phyloP scores from a whole-genome alignment of 2,888 invertebrate species.

The Abrostola triplasia region DNA sequence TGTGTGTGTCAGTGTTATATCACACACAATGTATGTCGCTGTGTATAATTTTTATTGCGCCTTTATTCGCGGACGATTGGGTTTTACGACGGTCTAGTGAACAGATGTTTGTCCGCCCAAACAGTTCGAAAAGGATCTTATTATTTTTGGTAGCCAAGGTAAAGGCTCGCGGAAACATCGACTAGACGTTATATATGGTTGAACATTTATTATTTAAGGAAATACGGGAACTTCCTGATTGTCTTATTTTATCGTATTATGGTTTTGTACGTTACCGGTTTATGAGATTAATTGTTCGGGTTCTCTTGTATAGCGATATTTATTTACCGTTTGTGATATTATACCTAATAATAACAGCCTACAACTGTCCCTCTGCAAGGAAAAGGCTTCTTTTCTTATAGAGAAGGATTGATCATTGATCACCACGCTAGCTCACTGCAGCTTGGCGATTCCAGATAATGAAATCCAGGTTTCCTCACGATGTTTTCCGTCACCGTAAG shows the following conservation, averaged over 20 bases:
- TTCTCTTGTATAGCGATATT: too few species aligned
- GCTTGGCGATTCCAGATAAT: too few species aligned
- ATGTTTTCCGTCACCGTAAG: too few species aligned
- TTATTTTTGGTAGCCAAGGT: slow-evolving; percentile 9
- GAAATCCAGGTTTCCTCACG: too few species aligned
- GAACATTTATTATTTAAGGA: slow-evolving; percentile 40
- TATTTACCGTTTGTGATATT: too few species aligned
- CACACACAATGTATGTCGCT: slow-evolving; percentile 3
- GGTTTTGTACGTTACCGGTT: neutral
- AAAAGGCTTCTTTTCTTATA: too few species aligned
- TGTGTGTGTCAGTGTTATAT: slow-evolving; percentile 10
- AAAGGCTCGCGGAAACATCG: slow-evolving; percentile 28
- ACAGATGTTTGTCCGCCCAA: slow-evolving; percentile 8
- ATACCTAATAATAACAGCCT: too few species aligned
- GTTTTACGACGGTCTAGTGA: slow-evolving; percentile 32
- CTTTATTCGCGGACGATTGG: slow-evolving; percentile 24
- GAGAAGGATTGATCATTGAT: too few species aligned
- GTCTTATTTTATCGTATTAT: slow-evolving; percentile 17
- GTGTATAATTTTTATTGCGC: slow-evolving; percentile 19
- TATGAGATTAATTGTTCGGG: neutral
- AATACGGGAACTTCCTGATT: slow-evolving; percentile 18
- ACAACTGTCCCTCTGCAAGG: too few species aligned
- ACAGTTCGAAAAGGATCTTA: slow-evolving; percentile 23
- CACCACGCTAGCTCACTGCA: too few species aligned
- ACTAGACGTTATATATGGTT: slow-evolving; percentile 23